Evolutionary conservation across 2,888 invertebrate species (phyloP).

Genomic region (Blera fallax): DNA sequence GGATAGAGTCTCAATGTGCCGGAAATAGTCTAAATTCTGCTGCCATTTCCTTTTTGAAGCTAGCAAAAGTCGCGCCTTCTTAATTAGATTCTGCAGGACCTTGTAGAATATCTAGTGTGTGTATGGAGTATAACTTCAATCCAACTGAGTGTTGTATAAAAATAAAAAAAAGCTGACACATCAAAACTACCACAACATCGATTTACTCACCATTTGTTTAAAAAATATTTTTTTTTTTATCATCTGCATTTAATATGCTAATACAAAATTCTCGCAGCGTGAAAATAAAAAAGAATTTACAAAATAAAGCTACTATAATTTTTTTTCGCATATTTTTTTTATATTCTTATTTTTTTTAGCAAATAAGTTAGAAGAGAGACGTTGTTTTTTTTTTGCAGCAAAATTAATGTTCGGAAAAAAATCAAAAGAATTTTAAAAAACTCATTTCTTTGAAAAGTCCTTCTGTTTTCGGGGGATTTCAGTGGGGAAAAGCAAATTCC

Average conservation of each 20-base stretch:
- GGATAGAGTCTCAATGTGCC: no score
- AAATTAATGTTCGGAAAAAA: not conserved
- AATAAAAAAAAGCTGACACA: constrained; percentile 17
- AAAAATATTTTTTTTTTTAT: constrained; percentile 32
- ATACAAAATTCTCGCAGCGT: constrained; percentile 75
- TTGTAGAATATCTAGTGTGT: not conserved
- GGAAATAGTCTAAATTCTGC: no score
- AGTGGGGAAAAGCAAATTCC: not conserved
- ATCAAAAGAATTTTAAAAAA: not conserved
- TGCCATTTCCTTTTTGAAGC: no score
- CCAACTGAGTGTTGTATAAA: not conserved
- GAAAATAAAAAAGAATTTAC: constrained; percentile 71
- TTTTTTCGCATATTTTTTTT: constrained; percentile 20
- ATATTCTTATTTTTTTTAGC: constrained; percentile 12
- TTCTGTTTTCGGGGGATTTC: no score
- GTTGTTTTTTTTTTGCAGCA: constrained; percentile 10
- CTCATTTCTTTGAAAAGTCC: not conserved
- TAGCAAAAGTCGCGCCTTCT: no score
- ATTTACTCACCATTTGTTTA: constrained; percentile 65
- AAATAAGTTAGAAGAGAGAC: constrained; percentile 25
- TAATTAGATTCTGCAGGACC: no score
- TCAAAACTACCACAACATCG: constrained; percentile 65
- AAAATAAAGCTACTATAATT: constrained; percentile 64
- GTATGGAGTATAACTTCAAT: not conserved
- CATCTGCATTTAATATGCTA: constrained; percentile 71